Evolutionary conservation across 1,140 invertebrate species (phyloP), one percentile per base, ranked within the genome.

Genomic region (Zaprionus gabonicus): DNA sequence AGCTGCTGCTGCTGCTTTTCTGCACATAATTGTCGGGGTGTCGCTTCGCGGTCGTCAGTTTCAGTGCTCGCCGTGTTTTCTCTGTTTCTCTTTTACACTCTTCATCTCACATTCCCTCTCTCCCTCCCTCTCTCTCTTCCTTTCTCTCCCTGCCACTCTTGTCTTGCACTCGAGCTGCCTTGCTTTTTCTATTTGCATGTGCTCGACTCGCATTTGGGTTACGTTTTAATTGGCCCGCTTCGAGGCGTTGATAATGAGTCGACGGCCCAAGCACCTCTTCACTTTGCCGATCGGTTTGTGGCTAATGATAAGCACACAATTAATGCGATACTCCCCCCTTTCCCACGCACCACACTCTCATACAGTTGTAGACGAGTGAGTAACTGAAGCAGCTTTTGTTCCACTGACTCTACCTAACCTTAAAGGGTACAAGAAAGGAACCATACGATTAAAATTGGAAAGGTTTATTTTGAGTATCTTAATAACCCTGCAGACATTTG

Each of bases 211-310:
- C 66, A 82, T 91, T 91, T 80, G 76, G 88, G 85, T 91, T 91
- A 84, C 80, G 72, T 78, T 87, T 84, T 91, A 91, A 91, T 91
- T 91, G 87, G 79, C 81, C 72, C 66, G 71, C 63, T 65, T 65
- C 49, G 41, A 66, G 74, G 60, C 68, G 56, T 38, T 72, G 28
- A 57, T 65, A 70, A 64, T 53, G 55, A 70, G 71, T 17, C 28
- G 25, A 12, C 28, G 31, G 31, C 10, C 13, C 15, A 17, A 9
- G 72, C 28, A 53, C 27, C 58, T 9, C n/a, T 70, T 27, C 20
- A 46, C 20, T 27, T 17, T 17, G n/a, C 20, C 53, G 44, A 71
- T 79, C 64, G 78, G 44, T 81, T 76, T 75, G 66, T 23, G 66
- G 57, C 82, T 84, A 84, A 84, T 85, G 78, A 84, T 84, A 84